Evolutionary conservation across 1,140 invertebrate genomes (phyloP).

Genomic region (Phthorimaea operculella): DNA sequence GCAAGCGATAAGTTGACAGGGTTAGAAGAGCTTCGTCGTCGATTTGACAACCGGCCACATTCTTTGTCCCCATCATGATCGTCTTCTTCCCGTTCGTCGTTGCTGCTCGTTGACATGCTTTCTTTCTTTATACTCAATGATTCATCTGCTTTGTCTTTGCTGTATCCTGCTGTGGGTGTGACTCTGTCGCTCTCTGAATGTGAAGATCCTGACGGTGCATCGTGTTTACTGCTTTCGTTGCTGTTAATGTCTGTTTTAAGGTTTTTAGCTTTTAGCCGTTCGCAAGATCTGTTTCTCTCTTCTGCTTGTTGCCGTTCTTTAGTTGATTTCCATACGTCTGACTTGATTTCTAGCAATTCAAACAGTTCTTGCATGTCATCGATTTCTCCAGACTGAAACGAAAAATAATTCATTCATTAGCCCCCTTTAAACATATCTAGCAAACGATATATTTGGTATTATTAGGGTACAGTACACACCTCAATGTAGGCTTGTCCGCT

Average conservation of each 20-base stretch:
- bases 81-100: constrained; percentile 65
- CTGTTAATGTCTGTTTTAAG: constrained; percentile 71
- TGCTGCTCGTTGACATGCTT: constrained; percentile 67
- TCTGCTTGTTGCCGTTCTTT: constrained; percentile 67
- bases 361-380: constrained; percentile 83
- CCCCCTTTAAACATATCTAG: no score
- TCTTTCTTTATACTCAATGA: constrained; percentile 63
- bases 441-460: no score
- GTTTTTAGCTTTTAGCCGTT: constrained; percentile 69
- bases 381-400: constrained; percentile 80
- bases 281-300: constrained; percentile 63
- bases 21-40: constrained; percentile 69
- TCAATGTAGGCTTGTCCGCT: constrained; percentile 85
- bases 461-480: constrained; percentile 57
- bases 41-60: constrained; percentile 67
- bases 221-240: constrained; percentile 73
- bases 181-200: constrained; percentile 63
- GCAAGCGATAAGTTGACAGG: constrained; percentile 77
- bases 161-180: constrained; percentile 57
- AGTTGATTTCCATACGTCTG: constrained; percentile 76
- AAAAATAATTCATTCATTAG: constrained; percentile 6
- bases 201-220: constrained; percentile 58
- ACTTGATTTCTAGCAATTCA: constrained; percentile 84
- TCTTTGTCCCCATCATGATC: constrained; percentile 70
- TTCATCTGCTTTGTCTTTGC: constrained; percentile 57